Evolutionary conservation across 2,797 vertebrate species (phyloP).

Genomic region (Tolypeutes matacus): DNA sequence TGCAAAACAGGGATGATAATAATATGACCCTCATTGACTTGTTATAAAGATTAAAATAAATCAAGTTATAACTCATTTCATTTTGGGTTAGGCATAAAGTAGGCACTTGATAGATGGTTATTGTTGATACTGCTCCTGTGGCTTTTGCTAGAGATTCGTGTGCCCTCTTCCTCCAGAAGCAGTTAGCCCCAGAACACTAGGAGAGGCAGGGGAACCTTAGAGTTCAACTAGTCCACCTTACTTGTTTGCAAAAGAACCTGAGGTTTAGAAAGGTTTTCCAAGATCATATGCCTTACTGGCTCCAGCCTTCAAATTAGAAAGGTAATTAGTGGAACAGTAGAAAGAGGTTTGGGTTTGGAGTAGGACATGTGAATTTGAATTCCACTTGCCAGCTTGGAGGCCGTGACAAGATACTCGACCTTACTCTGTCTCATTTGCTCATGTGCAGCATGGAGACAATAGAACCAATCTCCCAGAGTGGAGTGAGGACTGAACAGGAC

Average conservation of each 20-base stretch:
- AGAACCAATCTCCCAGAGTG: not conserved
- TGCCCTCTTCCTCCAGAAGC: not conserved
- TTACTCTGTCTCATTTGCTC: conserved; percentile 26
- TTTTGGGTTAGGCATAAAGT: not conserved
- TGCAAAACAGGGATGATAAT: not conserved
- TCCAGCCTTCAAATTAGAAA: conserved; percentile 16
- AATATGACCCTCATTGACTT: not conserved
- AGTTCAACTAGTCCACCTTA: not conserved
- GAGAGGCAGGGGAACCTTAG: not conserved
- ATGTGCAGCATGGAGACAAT: not conserved
- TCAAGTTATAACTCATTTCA: not conserved
- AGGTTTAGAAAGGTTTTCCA: not conserved
- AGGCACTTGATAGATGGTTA: not conserved
- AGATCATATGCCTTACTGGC: not conserved
- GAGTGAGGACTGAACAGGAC: not conserved
- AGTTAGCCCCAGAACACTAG: not conserved
- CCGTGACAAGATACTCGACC: not conserved
- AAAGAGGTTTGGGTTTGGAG: conserved; percentile 49
- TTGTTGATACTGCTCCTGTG: not conserved
- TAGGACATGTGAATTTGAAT: conserved; percentile 27
- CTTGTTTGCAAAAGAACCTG: not conserved
- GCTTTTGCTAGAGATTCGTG: not conserved
- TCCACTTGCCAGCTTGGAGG: not conserved
- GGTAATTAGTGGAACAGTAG: not conserved
- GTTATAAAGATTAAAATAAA: conserved; percentile 16